phyloP scores from a whole-genome alignment of 2,113 vertebrate genomes.

The Cyrtonyx montezumae region DNA sequence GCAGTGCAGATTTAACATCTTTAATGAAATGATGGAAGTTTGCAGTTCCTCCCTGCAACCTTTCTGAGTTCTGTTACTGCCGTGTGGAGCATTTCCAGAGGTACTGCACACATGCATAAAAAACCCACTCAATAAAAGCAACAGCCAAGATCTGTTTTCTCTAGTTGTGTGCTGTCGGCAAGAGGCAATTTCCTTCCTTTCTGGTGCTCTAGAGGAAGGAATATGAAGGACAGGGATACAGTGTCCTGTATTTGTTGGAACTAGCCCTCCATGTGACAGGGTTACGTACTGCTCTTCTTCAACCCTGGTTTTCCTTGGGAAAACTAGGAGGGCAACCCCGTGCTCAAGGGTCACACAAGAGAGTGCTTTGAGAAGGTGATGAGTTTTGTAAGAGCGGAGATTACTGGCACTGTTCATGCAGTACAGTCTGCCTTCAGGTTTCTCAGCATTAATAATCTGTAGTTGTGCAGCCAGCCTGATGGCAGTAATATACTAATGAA shows the following conservation, averaged over 20 bases:
- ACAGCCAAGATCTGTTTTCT: background rate
- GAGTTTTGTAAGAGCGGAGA: background rate
- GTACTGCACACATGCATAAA: background rate
- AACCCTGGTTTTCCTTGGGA: background rate
- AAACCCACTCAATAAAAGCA: background rate
- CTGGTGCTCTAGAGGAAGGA: conserved; percentile 6
- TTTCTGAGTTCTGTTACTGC: background rate
- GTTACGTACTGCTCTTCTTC: background rate
- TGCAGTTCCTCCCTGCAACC: background rate
- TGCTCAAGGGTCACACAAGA: background rate
- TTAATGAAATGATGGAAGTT: background rate
- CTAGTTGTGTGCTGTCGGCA: background rate
- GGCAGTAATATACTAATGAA: background rate
- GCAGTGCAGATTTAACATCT: background rate
- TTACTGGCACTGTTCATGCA: background rate
- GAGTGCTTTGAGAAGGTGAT: background rate
- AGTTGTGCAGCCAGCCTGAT: background rate
- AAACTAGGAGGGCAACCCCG: fast-evolving
- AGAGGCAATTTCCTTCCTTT: conserved; percentile 41
- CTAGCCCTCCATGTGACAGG: background rate
- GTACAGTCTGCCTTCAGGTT: background rate
- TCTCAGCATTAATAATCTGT: background rate
- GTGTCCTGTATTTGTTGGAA: background rate
- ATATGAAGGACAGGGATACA: background rate
- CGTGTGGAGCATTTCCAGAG: background rate